These are phyloP conservation scores for Dinocampus coccinellae DNA, from an alignment of 2,888 invertebrate species.

Conservation along the genomic window DNA sequence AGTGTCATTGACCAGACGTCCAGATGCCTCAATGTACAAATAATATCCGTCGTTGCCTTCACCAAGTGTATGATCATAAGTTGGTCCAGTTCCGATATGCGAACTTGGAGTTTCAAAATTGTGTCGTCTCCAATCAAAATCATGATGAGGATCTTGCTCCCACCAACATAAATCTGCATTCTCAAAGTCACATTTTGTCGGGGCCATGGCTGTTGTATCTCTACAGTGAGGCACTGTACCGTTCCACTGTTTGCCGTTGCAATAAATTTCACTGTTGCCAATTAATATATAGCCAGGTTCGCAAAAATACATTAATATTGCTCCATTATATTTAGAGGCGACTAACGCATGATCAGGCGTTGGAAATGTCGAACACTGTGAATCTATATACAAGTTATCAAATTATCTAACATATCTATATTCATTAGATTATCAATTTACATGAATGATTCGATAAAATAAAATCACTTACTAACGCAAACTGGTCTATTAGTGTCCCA, in stretches of 20 bases:
- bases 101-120: conserved; percentile 77
- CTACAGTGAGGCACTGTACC: conserved; percentile 76
- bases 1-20: conserved; percentile 74
- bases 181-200: conserved; percentile 78
- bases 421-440: neutral
- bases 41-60: conserved; percentile 76
- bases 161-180: conserved; percentile 81
- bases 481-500: conserved; percentile 81
- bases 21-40: conserved; percentile 85
- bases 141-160: conserved; percentile 78
- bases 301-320: conserved; percentile 78
- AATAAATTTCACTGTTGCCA: conserved; percentile 77
- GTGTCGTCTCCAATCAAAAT: conserved; percentile 82
- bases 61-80: conserved; percentile 82
- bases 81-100: conserved; percentile 79
- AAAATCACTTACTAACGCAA: conserved; percentile 80
- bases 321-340: conserved; percentile 71
- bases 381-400: conserved; percentile 67
- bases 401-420: neutral
- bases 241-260: conserved; percentile 82
- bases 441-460: neutral
- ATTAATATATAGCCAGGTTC: conserved; percentile 74
- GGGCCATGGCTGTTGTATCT: conserved; percentile 64
- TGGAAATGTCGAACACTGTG: conserved; percentile 72
- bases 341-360: conserved; percentile 72